phyloP scores from a whole-genome alignment of 2,888 invertebrate genomes.

The Thelaira solivaga region DNA sequence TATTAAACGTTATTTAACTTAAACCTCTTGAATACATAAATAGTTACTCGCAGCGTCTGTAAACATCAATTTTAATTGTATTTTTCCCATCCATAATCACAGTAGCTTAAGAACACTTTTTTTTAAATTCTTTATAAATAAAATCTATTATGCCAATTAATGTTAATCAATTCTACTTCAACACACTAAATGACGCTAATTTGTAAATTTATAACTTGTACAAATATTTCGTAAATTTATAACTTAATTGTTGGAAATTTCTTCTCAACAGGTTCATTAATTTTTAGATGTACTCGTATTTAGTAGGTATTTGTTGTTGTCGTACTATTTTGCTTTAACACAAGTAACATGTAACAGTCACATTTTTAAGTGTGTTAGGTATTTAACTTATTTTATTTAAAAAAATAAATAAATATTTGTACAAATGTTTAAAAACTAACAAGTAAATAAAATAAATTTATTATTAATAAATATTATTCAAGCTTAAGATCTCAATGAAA shows the following conservation, averaged over 20 bases:
- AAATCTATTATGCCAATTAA: constrained; percentile 33
- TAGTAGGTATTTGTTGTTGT: constrained; percentile 13
- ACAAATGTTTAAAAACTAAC: no score
- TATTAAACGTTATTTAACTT: no score
- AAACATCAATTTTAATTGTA: no score
- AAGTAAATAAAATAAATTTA: no score
- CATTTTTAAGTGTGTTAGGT: no score
- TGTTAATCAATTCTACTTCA: constrained; percentile 48
- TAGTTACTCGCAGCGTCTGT: no score
- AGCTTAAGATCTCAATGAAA: no score
- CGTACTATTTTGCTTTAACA: neutral
- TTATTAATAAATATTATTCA: no score
- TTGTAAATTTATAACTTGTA: constrained; percentile 32
- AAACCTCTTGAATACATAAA: no score
- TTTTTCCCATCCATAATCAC: neutral
- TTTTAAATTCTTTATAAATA: neutral
- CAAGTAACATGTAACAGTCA: no score
- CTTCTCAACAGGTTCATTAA: neutral
- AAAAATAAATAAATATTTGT: constrained; percentile 51
- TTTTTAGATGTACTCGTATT: constrained; percentile 3
- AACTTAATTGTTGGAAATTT: constrained; percentile 4
- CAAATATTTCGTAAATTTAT: constrained; percentile 44
- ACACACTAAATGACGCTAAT: constrained; percentile 51
- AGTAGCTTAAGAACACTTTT: neutral
- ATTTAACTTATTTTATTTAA: constrained; percentile 43